phyloP scores from a whole-genome alignment of 2,888 invertebrate species.

The Pyrocoelia pectoralis region DNA sequence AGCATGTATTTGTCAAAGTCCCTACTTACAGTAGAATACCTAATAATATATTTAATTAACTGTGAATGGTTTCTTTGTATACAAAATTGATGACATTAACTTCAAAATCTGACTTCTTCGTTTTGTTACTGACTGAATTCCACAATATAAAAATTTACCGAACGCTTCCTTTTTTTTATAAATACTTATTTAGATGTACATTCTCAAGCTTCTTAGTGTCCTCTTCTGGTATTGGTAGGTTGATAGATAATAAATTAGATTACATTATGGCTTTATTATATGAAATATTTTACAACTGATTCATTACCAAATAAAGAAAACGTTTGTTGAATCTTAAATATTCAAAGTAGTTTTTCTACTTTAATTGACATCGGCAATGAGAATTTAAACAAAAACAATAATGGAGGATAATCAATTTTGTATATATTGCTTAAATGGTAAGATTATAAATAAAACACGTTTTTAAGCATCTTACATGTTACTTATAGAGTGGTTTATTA shows the following conservation, averaged over 20 bases:
- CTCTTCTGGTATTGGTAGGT: not conserved
- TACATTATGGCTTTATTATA: conserved; percentile 3
- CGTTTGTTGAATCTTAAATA: no score
- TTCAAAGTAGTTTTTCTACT: no score
- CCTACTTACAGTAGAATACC: not conserved
- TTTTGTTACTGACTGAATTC: conserved; percentile 5
- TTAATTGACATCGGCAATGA: no score
- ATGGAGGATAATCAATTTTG: no score
- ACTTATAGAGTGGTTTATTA: no score
- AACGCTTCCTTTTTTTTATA: not conserved
- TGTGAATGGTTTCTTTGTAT: conserved; percentile 5
- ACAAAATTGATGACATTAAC: conserved; percentile 6
- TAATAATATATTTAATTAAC: conserved; percentile 11
- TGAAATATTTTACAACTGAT: conserved; percentile 1
- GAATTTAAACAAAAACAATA: no score
- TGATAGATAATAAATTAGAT: conserved; percentile 5
- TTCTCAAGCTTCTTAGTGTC: conserved; percentile 2
- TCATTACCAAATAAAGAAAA: not conserved
- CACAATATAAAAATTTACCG: conserved; percentile 6
- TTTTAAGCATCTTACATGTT: no score
- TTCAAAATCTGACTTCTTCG: conserved; percentile 12
- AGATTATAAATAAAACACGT: no score
- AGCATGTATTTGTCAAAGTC: not conserved
- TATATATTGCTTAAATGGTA: no score
- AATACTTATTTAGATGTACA: not conserved